Percentiles rank a stretch among this genome's conserved stretches.
Evolutionary conservation across 2,113 vertebrate species (phyloP).

Genomic region (Calyptomena viridis): DNA sequence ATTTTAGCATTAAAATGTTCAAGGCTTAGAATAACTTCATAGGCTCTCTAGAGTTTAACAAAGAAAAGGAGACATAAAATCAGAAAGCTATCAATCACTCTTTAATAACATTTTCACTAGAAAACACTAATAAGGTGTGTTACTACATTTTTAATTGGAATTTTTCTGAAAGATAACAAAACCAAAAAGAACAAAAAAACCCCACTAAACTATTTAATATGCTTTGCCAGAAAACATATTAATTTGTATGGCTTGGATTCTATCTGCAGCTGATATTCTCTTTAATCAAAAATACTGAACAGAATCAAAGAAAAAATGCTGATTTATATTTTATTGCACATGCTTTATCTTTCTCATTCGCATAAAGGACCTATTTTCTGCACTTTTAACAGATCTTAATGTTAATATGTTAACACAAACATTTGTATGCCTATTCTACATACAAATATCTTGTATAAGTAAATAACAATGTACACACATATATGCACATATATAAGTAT

Average conservation of each 20-base stretch:
- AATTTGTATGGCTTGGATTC: constrained; percentile 49
- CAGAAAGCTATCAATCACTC: not conserved
- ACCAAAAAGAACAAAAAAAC: not conserved
- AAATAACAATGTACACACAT: not conserved
- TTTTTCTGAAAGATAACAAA: not conserved
- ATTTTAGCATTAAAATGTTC: not conserved
- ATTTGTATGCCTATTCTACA: constrained; percentile 7
- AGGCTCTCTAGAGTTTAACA: not conserved
- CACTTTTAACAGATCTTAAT: constrained; percentile 26
- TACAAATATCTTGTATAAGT: not conserved
- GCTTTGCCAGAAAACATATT: constrained; percentile 28
- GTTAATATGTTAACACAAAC: constrained; percentile 41
- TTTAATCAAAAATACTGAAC: constrained; percentile 63
- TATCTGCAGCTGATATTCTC: constrained; percentile 59
- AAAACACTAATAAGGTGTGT: not conserved
- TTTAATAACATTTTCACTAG: not conserved
- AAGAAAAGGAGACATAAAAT: not conserved
- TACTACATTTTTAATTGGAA: not conserved
- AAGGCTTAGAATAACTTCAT: not conserved
- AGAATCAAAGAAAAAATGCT: constrained; percentile 60
- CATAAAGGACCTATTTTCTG: constrained; percentile 42
- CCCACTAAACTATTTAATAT: not conserved
- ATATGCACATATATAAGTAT: not conserved
- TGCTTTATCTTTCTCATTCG: constrained; percentile 48
- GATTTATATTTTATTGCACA: constrained; percentile 60